Conservation (phyloP, 2,888 invertebrate species). For the Agonopterix subpropinquella region DNA sequence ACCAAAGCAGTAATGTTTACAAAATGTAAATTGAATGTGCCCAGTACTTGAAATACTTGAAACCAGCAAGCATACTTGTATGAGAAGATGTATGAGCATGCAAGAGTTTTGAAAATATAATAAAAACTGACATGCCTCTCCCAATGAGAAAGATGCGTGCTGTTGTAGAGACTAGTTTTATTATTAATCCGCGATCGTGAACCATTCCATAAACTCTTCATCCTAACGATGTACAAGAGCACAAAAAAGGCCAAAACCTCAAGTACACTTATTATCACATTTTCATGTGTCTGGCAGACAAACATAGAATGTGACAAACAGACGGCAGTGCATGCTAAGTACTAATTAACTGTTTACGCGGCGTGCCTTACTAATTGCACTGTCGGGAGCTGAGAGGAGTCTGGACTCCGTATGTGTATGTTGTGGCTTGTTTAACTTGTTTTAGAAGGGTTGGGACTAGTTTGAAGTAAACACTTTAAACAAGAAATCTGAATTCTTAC, state of each 20-base stretch:
- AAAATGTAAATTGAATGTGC: no score
- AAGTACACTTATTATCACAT: neutral
- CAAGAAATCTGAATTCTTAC: no score
- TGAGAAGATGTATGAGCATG: no score
- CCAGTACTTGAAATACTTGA: no score
- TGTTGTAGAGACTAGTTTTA: no score
- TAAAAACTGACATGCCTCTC: neutral
- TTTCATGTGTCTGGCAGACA: neutral
- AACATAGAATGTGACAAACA: slow-evolving; percentile 4
- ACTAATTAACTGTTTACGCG: slow-evolving; percentile 25
- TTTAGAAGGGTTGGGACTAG: neutral
- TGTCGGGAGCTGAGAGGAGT: slow-evolving; percentile 3
- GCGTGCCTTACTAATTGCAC: slow-evolving; percentile 21
- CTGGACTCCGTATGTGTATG: neutral
- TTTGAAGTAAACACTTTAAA: no score
- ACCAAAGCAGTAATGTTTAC: no score
- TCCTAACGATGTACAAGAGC: no score
- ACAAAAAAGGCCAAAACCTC: no score
- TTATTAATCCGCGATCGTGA: no score
- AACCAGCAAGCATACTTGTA: no score
- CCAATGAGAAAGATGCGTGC: neutral
- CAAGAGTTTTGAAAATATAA: neutral
- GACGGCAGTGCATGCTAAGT: slow-evolving; percentile 4
- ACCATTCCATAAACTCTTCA: no score
- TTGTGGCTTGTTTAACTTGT: slow-evolving; percentile 1